Conservation (phyloP, 2,888 invertebrate genomes). For the Cheilosia soror region DNA sequence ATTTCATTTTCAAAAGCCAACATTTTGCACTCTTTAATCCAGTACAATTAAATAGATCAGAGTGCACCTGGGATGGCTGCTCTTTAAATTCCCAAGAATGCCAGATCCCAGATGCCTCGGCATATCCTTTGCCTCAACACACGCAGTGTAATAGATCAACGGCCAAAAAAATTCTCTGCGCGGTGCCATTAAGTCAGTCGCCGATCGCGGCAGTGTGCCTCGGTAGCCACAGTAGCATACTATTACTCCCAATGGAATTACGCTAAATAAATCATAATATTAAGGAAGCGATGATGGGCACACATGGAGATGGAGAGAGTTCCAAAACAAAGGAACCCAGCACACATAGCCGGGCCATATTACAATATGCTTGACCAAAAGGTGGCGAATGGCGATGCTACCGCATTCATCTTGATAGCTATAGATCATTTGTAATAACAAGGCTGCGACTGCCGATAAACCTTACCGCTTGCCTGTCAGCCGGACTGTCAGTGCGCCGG, state of each 20-base stretch:
- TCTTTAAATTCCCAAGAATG: neutral
- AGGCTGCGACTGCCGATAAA: slow-evolving; percentile 69
- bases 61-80: slow-evolving; percentile 2
- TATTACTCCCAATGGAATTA: slow-evolving; percentile 53
- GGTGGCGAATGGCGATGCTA: slow-evolving; percentile 50
- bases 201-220: slow-evolving; percentile 4
- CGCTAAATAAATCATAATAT: slow-evolving; percentile 63
- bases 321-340: slow-evolving; percentile 58
- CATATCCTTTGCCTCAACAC: neutral
- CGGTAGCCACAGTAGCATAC: slow-evolving; percentile 58
- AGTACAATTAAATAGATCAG: slow-evolving; percentile 10
- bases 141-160: slow-evolving; percentile 16
- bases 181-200: slow-evolving; percentile 33
- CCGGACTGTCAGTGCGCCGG: slow-evolving; percentile 34
- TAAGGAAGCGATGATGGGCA: slow-evolving; percentile 60
- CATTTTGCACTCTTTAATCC: neutral
- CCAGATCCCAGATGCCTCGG: neutral
- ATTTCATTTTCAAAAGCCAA: neutral
- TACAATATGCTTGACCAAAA: slow-evolving; percentile 42
- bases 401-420: slow-evolving; percentile 72
- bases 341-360: neutral
- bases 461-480: slow-evolving; percentile 55
- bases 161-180: slow-evolving; percentile 1
- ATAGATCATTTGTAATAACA: slow-evolving; percentile 74
- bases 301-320: neutral